These are phyloP conservation scores for Pterophyllum scalare DNA, from an alignment of 2,113 vertebrate species.

Conservation along the genomic window DNA sequence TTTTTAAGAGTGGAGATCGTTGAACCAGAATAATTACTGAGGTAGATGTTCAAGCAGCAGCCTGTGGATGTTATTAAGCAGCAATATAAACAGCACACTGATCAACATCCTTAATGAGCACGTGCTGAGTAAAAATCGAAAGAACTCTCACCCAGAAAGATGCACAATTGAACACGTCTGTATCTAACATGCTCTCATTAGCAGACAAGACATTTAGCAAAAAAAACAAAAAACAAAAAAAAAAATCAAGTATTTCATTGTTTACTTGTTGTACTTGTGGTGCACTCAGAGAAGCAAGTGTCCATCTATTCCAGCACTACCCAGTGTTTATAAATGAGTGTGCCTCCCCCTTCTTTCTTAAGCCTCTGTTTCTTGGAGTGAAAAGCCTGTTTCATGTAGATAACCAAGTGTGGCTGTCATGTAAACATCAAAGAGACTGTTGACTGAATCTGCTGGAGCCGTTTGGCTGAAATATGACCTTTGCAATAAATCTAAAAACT, in stretches of 20 bases:
- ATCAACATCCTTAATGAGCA: constrained; percentile 53
- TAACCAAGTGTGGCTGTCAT: constrained; percentile 31
- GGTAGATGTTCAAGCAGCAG: constrained; percentile 33
- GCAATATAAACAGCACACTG: constrained; percentile 45
- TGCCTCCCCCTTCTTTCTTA: neutral
- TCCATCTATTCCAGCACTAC: neutral
- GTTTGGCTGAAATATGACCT: neutral
- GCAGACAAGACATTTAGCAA: neutral
- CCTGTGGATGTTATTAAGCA: constrained; percentile 50
- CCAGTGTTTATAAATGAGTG: constrained; percentile 26
- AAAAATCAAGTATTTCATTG: neutral
- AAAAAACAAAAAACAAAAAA: neutral
- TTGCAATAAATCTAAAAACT: constrained; percentile 30
- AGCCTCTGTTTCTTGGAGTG: constrained; percentile 25
- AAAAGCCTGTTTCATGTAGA: constrained; percentile 47
- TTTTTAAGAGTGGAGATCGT: constrained; percentile 48
- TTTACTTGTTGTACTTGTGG: neutral
- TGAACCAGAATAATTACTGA: constrained; percentile 55
- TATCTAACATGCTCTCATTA: constrained; percentile 4
- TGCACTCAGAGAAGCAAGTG: neutral
- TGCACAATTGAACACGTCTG: constrained; percentile 2
- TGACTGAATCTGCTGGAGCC: constrained; percentile 26
- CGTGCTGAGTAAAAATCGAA: constrained; percentile 7
- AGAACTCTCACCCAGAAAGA: neutral
- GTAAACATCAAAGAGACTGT: constrained; percentile 37